These are phyloP conservation scores for Pampus argenteus DNA, from an alignment of 2,797 vertebrate species.

Conservation along the genomic window DNA sequence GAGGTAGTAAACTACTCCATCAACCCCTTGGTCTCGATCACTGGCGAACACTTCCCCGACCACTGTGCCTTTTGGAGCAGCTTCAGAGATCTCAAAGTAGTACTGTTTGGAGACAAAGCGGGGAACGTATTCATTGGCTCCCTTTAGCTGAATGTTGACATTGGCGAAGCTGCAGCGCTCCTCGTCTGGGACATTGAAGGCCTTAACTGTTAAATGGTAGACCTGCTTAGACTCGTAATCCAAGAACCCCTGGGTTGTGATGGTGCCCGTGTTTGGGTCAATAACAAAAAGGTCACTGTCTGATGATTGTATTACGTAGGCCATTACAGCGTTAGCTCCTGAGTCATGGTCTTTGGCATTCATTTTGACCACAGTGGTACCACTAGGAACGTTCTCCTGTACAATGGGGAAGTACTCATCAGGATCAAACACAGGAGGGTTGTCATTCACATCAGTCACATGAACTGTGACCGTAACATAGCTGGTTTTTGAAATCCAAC, in stretches of 20 bases:
- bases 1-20: slow-evolving; percentile 96
- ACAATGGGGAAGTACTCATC: slow-evolving; percentile 93
- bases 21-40: slow-evolving; percentile 94
- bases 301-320: slow-evolving; percentile 94
- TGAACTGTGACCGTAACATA: slow-evolving; percentile 90
- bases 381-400: slow-evolving; percentile 97
- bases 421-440: slow-evolving; percentile 90
- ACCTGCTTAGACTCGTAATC: slow-evolving; percentile 98
- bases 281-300: slow-evolving; percentile 98
- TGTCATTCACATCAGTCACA: slow-evolving; percentile 95
- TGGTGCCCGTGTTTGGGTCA: slow-evolving; percentile 94
- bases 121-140: slow-evolving; percentile 97
- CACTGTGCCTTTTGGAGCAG: slow-evolving; percentile 90
- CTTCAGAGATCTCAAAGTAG: slow-evolving; percentile 98
- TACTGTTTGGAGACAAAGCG: slow-evolving; percentile 98
- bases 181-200: slow-evolving; percentile 97
- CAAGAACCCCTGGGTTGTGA: slow-evolving; percentile 99
- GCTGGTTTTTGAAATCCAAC: slow-evolving; percentile 95
- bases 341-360: slow-evolving; percentile 93
- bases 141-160: slow-evolving; percentile 93
- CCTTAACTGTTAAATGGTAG: slow-evolving; percentile 95
- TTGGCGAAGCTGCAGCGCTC: slow-evolving; percentile 96
- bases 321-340: slow-evolving; percentile 91
- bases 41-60: slow-evolving; percentile 98
- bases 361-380: slow-evolving; percentile 93